These are phyloP conservation scores for Blastobasis lacticolella DNA, from an alignment of 2,888 invertebrate genomes.

Conservation along the genomic window DNA sequence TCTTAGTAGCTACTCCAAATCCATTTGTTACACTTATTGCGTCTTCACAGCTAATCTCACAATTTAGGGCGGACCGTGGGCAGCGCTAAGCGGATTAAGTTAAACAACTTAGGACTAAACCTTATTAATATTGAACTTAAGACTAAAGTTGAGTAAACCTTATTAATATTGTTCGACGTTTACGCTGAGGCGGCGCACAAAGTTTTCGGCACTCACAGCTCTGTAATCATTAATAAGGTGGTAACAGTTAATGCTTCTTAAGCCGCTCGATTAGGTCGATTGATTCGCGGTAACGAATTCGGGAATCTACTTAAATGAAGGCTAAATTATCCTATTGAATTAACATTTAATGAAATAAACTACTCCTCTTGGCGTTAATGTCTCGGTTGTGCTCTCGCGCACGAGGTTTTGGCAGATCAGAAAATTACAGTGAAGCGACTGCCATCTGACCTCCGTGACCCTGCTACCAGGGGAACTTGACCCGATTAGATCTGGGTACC, in stretches of 20 bases:
- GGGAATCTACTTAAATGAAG: too few species aligned
- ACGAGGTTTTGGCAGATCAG: too few species aligned
- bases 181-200: slow-evolving; percentile 17
- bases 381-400: too few species aligned
- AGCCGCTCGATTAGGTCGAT: slow-evolving; percentile 18
- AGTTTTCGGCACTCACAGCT: slow-evolving; percentile 27
- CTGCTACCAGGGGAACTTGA: too few species aligned
- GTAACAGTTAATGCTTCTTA: slow-evolving; percentile 30
- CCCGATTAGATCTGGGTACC: too few species aligned
- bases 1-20: too few species aligned
- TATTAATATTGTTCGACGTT: slow-evolving; percentile 22
- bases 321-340: too few species aligned
- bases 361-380: too few species aligned
- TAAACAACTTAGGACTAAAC: slow-evolving; percentile 2
- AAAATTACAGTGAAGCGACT: too few species aligned
- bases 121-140: too few species aligned
- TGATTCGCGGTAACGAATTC: neutral
- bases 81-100: slow-evolving; percentile 52
- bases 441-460: too few species aligned
- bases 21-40: slow-evolving; percentile 7
- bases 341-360: too few species aligned
- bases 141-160: slow-evolving; percentile 27
- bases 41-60: slow-evolving; percentile 22
- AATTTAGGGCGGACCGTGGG: slow-evolving; percentile 27
- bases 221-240: slow-evolving; percentile 42